A percentile compares a stretch with the other conserved stretches of the same genome.
phyloP scores from a whole-genome alignment of 2,888 invertebrate species.

The Spilarctia lutea region DNA sequence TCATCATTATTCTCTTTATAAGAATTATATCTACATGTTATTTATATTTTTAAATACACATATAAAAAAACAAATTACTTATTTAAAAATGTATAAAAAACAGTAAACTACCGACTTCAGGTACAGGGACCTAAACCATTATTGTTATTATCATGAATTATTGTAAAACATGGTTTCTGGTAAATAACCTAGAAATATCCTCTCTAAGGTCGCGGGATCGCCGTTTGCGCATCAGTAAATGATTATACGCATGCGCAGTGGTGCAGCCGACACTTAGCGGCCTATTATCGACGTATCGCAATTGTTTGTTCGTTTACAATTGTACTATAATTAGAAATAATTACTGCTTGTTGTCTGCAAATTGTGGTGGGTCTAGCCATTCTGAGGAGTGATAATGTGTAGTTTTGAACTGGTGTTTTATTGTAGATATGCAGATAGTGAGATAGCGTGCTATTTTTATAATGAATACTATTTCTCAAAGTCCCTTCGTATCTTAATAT shows the following conservation, averaged over 20 bases:
- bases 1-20: no score
- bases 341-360: slow-evolving; percentile 42
- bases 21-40: no score
- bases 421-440: neutral
- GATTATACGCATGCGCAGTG: slow-evolving; percentile 51
- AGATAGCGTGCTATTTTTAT: no score
- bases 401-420: slow-evolving; percentile 10
- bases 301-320: slow-evolving; percentile 59
- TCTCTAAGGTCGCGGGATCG: slow-evolving; percentile 40
- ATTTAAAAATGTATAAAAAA: no score
- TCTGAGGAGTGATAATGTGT: slow-evolving; percentile 23
- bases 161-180: neutral
- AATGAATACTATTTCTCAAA: neutral
- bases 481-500: neutral
- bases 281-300: slow-evolving; percentile 62
- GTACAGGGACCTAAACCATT: no score
- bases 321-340: slow-evolving; percentile 55
- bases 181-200: slow-evolving; percentile 42
- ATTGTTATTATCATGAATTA: no score
- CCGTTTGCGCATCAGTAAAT: slow-evolving; percentile 51
- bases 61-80: no score
- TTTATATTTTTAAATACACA: no score
- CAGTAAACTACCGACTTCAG: no score
- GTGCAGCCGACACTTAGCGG: slow-evolving; percentile 56
- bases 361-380: slow-evolving; percentile 32